Evolutionary conservation across 2,797 vertebrate genomes (phyloP).

Genomic region (Chaunax sp.): DNA sequence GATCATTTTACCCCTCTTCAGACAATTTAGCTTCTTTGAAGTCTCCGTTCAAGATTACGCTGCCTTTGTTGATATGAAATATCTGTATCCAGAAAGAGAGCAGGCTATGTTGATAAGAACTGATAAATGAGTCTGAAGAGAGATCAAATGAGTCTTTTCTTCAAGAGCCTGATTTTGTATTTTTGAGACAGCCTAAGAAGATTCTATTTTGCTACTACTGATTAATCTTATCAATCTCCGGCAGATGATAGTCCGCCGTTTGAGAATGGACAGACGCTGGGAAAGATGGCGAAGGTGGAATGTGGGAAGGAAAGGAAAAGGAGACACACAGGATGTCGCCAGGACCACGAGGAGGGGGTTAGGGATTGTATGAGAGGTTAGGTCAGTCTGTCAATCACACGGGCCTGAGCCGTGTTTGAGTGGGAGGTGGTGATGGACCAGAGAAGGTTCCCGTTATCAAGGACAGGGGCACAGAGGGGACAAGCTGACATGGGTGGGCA

Average conservation of each 20-base stretch:
- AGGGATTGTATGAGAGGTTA: constrained; percentile 20
- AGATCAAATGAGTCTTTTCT: background rate
- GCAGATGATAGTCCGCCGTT: constrained; percentile 15
- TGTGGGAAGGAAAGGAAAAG: constrained; percentile 20
- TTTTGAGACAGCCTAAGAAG: background rate
- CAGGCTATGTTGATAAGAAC: constrained; percentile 6
- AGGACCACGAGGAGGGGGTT: constrained; percentile 8
- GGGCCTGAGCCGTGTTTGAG: constrained; percentile 53
- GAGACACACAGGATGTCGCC: constrained; percentile 4
- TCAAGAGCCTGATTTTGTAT: background rate
- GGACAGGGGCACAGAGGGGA: constrained; percentile 67
- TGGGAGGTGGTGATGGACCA: constrained; percentile 77
- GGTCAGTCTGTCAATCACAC: constrained; percentile 48
- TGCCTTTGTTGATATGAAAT: constrained; percentile 14
- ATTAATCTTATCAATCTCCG: constrained; percentile 4
- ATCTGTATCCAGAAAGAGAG: constrained; percentile 14
- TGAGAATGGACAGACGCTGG: constrained; percentile 1
- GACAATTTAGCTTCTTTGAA: background rate
- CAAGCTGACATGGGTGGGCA: constrained; percentile 61
- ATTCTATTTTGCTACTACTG: constrained; percentile 6
- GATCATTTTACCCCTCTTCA: constrained; percentile 3
- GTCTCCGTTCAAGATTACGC: constrained; percentile 13
- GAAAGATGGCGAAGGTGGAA: constrained; percentile 5
- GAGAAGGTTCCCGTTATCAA: constrained; percentile 53
- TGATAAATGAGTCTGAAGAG: constrained; percentile 22